These are phyloP conservation scores for Morone chrysops DNA, from an alignment of 2,113 vertebrate genomes.

Conservation along the genomic window DNA sequence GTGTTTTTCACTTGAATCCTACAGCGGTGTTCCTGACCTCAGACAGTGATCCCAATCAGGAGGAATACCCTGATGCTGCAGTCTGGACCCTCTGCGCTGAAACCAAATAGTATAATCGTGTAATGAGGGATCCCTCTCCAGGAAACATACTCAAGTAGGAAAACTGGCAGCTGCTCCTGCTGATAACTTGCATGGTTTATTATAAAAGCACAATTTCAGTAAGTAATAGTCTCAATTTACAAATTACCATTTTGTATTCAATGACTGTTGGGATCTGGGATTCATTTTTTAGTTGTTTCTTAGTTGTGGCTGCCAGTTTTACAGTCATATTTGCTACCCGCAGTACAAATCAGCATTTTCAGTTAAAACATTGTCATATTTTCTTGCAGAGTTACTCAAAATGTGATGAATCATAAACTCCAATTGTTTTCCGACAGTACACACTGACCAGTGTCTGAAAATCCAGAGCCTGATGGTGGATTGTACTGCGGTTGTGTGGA, in stretches of 20 bases:
- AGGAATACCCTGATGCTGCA: conserved; percentile 83
- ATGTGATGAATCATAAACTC: conserved; percentile 63
- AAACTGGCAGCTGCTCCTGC: conserved; percentile 71
- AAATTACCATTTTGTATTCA: conserved; percentile 61
- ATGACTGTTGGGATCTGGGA: conserved; percentile 44
- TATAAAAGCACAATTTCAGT: conserved; percentile 70
- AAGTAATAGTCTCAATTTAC: conserved; percentile 77
- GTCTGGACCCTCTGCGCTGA: conserved; percentile 73
- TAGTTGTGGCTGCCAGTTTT: conserved; percentile 40
- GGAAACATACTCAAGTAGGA: conserved; percentile 75
- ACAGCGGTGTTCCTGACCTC: conserved; percentile 76
- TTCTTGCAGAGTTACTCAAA: conserved; percentile 57
- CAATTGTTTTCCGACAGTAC: conserved; percentile 27
- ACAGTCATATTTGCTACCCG: conserved; percentile 61
- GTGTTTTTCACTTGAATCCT: conserved; percentile 73
- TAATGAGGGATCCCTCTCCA: conserved; percentile 78
- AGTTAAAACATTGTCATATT: conserved; percentile 61
- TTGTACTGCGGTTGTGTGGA: conserved; percentile 11
- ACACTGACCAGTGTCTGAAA: conserved; percentile 35
- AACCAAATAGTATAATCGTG: conserved; percentile 82
- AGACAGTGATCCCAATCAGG: conserved; percentile 77
- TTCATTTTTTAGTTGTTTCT: conserved; percentile 45
- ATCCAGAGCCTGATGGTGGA: conserved; percentile 12
- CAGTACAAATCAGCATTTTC: conserved; percentile 60
- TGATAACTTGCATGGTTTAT: conserved; percentile 72